These are phyloP conservation scores for Cabera pusaria DNA, from an alignment of 2,888 invertebrate genomes.

Conservation along the genomic window DNA sequence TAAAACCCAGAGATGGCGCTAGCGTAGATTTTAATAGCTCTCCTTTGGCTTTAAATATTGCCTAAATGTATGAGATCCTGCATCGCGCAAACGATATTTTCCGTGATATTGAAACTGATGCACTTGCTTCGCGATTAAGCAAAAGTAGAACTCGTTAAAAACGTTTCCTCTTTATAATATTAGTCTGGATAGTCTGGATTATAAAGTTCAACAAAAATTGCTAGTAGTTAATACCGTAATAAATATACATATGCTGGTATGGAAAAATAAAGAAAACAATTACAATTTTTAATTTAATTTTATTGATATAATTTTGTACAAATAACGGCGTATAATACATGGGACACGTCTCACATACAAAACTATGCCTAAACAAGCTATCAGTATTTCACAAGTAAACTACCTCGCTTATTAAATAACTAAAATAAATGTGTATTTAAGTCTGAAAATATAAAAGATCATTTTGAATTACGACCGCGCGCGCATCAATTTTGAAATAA, in stretches of 20 bases:
- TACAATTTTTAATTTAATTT: constrained; percentile 59
- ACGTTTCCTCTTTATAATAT: too few relatives aligned
- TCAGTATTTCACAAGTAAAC: constrained; percentile 63
- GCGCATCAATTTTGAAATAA: constrained; percentile 1
- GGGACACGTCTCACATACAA: constrained; percentile 84
- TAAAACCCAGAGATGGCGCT: too few relatives aligned
- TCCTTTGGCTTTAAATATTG: too few relatives aligned
- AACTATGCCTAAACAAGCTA: constrained; percentile 82
- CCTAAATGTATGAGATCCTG: too few relatives aligned
- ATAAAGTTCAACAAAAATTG: too few relatives aligned
- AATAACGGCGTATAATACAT: constrained; percentile 84
- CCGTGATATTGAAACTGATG: too few relatives aligned
- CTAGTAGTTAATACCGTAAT: too few relatives aligned
- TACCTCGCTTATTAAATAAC: constrained; percentile 42
- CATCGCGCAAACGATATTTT: too few relatives aligned
- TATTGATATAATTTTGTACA: constrained; percentile 84
- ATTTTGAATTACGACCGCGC: constrained; percentile 8
- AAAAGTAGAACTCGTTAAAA: too few relatives aligned
- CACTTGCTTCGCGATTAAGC: too few relatives aligned
- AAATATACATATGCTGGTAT: not conserved
- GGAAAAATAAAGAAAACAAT: constrained; percentile 1
- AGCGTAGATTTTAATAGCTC: too few relatives aligned
- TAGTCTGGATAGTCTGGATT: too few relatives aligned
- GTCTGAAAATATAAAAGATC: constrained; percentile 7
- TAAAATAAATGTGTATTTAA: not conserved